Evolutionary conservation across 1,140 invertebrate species (phyloP).

Genomic region (Bombus soroeensis): DNA sequence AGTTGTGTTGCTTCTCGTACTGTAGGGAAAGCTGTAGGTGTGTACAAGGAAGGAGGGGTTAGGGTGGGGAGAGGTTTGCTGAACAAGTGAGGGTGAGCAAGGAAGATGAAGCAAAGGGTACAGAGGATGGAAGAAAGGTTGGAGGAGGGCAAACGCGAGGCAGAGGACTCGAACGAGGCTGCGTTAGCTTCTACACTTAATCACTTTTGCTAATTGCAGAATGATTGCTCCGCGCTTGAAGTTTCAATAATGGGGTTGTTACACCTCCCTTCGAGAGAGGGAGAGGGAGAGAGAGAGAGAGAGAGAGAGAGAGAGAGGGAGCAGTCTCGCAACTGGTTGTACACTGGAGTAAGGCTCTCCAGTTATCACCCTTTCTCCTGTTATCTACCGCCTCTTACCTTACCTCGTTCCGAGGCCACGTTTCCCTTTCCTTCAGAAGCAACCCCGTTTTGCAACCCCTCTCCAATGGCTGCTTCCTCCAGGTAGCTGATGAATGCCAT

Average conservation of each 20-base stretch:
- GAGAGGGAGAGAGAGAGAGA: neutral
- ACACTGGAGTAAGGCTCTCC: slow-evolving; percentile 43
- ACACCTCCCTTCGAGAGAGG: slow-evolving; percentile 40
- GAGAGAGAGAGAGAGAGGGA: neutral
- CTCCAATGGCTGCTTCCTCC: neutral
- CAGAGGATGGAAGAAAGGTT: neutral
- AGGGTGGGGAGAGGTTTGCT: neutral
- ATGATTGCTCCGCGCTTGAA: slow-evolving; percentile 77
- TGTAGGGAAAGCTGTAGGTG: neutral
- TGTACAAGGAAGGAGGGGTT: neutral
- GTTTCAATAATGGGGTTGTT: slow-evolving; percentile 78
- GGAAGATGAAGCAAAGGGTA: neutral
- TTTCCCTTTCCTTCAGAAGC: neutral
- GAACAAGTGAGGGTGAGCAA: neutral
- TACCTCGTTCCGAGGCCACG: neutral
- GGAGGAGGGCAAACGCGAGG: neutral
- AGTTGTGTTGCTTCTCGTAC: slow-evolving; percentile 7
- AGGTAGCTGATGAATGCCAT: slow-evolving; percentile 70
- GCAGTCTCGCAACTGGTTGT: slow-evolving; percentile 58
- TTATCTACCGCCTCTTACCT: slow-evolving; percentile 53
- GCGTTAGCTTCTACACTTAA: slow-evolving; percentile 73
- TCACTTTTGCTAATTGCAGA: slow-evolving; percentile 79
- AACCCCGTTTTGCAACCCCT: neutral
- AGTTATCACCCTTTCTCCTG: slow-evolving; percentile 52
- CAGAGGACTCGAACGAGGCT: slow-evolving; percentile 16